Evolutionary conservation across 1,140 invertebrate species (phyloP).

Genomic region (Drosophila pseudoobscura): DNA sequence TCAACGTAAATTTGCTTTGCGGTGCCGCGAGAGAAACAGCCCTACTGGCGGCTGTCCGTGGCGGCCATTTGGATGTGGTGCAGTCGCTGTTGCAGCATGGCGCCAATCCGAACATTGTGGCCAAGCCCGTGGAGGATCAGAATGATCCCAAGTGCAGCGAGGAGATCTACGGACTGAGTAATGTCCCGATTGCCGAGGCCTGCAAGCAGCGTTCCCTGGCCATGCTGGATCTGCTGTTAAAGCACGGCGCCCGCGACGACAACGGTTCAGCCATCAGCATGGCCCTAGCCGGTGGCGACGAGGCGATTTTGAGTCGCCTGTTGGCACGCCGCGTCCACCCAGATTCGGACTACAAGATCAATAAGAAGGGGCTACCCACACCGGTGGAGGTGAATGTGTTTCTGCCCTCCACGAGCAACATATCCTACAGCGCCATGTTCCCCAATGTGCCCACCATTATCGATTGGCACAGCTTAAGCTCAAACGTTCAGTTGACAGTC

Average conservation of each 20-base stretch:
- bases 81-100: slow-evolving; percentile 89
- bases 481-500: slow-evolving; percentile 87
- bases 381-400: slow-evolving; percentile 86
- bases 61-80: slow-evolving; percentile 90
- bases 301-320: slow-evolving; percentile 68
- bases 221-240: slow-evolving; percentile 89
- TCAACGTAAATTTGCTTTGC: slow-evolving; percentile 90
- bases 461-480: slow-evolving; percentile 94
- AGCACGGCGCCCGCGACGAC: slow-evolving; percentile 93
- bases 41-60: slow-evolving; percentile 91
- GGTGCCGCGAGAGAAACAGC: slow-evolving; percentile 87
- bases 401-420: slow-evolving; percentile 86
- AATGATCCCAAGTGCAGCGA: slow-evolving; percentile 83
- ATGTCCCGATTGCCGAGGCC: slow-evolving; percentile 89
- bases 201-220: slow-evolving; percentile 87
- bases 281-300: slow-evolving; percentile 71
- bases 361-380: slow-evolving; percentile 89
- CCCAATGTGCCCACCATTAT: slow-evolving; percentile 95
- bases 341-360: slow-evolving; percentile 94
- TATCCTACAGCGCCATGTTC: slow-evolving; percentile 92
- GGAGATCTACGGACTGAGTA: slow-evolving; percentile 83
- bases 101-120: slow-evolving; percentile 88
- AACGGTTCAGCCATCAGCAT: slow-evolving; percentile 90
- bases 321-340: slow-evolving; percentile 87
- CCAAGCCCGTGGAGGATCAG: slow-evolving; percentile 84